These are phyloP conservation scores for Montipora efflorescens DNA, from an alignment of 64 coral and sea anemone species.

Conservation along the genomic window DNA sequence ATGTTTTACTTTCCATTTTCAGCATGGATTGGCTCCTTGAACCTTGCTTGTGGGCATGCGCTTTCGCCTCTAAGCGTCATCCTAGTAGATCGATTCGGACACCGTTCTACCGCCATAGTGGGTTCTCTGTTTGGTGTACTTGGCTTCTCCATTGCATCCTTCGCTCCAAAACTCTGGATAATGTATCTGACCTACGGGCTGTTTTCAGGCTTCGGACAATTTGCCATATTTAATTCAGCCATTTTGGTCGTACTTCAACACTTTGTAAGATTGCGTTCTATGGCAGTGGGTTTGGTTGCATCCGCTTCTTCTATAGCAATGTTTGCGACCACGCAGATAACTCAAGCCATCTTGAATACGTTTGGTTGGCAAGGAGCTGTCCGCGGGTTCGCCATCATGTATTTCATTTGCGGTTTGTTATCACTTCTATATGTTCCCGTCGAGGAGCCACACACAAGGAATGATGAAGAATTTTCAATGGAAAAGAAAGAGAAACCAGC, in stretches of 20 bases:
- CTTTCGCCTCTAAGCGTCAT: slow-evolving; percentile 44
- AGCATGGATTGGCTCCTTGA: slow-evolving; percentile 66
- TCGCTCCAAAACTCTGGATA: slow-evolving; percentile 27
- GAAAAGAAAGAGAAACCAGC: neutral
- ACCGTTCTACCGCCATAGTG: slow-evolving; percentile 31
- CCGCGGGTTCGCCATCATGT: slow-evolving; percentile 32
- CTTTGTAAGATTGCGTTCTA: slow-evolving; percentile 59
- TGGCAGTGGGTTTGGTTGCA: slow-evolving; percentile 28
- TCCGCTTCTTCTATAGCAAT: slow-evolving; percentile 29
- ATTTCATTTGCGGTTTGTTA: slow-evolving; percentile 9
- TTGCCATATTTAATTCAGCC: slow-evolving; percentile 13
- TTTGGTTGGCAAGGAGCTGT: slow-evolving; percentile 62
- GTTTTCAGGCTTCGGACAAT: slow-evolving; percentile 26
- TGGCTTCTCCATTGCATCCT: slow-evolving; percentile 33
- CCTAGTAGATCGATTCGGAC: slow-evolving; percentile 38
- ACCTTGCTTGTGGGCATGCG: neutral
- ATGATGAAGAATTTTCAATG: neutral
- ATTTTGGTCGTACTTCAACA: slow-evolving; percentile 43
- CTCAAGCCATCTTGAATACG: slow-evolving; percentile 8
- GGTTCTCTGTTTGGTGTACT: slow-evolving; percentile 10
- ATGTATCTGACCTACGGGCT: slow-evolving; percentile 57
- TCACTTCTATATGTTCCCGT: slow-evolving; percentile 32
- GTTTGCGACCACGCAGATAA: slow-evolving; percentile 51
- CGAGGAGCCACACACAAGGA: neutral
- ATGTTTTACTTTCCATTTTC: neutral